These are phyloP conservation scores for Melospiza melodia DNA, from an alignment of 2,113 vertebrate species.

Conservation along the genomic window DNA sequence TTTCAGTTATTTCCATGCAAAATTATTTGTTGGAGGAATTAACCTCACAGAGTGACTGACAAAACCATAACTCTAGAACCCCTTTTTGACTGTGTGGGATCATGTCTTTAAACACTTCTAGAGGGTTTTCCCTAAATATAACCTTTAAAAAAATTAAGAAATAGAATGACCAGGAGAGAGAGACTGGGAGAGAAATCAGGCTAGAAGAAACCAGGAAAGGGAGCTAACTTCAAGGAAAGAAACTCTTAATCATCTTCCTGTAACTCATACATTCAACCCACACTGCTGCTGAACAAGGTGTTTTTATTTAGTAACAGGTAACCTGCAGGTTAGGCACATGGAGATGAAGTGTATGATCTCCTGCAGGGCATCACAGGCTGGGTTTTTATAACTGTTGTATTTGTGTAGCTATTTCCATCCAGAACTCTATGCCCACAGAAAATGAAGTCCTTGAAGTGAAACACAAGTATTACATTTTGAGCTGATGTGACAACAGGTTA, in stretches of 20 bases:
- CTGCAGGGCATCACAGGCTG: background rate
- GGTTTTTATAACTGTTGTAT: background rate
- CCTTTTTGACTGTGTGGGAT: background rate
- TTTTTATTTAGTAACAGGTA: background rate
- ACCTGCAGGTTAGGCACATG: background rate
- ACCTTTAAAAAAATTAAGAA: background rate
- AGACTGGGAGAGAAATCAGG: background rate
- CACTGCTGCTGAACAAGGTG: background rate
- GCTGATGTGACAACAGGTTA: background rate
- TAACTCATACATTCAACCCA: background rate
- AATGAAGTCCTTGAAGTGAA: background rate
- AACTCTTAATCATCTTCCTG: background rate
- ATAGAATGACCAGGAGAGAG: background rate
- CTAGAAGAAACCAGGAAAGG: background rate
- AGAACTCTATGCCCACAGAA: background rate
- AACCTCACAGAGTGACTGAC: background rate
- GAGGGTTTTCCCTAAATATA: background rate
- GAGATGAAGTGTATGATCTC: background rate
- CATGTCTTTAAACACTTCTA: background rate
- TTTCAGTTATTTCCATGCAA: background rate
- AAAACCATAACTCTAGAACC: background rate
- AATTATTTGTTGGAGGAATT: background rate
- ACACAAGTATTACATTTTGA: background rate
- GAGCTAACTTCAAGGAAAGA: background rate
- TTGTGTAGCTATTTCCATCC: background rate